Conservation (phyloP, 2,113 vertebrate species). For the Ciconia maguari region DNA sequence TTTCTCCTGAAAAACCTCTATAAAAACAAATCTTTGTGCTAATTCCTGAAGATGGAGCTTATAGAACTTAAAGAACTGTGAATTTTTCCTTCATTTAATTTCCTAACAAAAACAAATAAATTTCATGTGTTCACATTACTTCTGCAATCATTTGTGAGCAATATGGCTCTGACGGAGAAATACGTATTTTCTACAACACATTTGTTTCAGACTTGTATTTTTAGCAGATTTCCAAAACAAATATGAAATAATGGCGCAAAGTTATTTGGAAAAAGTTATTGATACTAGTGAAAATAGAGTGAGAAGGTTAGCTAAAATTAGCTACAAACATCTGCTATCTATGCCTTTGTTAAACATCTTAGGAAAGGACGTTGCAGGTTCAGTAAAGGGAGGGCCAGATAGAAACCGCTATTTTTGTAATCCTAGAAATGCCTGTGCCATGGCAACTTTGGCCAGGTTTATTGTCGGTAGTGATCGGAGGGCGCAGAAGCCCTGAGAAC, state of each 20-base stretch:
- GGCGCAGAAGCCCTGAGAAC: accelerated
- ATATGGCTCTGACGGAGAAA: not conserved
- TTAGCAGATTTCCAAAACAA: not conserved
- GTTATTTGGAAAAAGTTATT: not conserved
- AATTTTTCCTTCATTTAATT: constrained; percentile 31
- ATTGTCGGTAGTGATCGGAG: accelerated
- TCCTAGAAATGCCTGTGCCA: not conserved
- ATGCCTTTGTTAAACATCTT: not conserved
- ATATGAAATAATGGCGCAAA: not conserved
- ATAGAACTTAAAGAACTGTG: not conserved
- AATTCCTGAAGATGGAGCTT: constrained; percentile 34
- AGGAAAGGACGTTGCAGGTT: not conserved
- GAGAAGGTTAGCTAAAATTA: not conserved
- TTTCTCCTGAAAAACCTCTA: not conserved
- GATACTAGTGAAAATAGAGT: not conserved
- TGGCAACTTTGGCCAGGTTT: not conserved
- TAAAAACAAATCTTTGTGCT: not conserved
- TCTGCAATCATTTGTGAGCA: not conserved
- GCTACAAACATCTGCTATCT: not conserved
- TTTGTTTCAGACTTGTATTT: not conserved
- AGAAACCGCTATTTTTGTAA: accelerated
- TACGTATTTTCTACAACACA: not conserved
- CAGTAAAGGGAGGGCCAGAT: accelerated
- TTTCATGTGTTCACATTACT: not conserved
- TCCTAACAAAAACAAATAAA: constrained; percentile 17